Evolutionary conservation across 2,113 vertebrate genomes (phyloP), one percentile per base, ranked within the genome.

Genomic region (Calyptommatus sinebrachiatus): DNA sequence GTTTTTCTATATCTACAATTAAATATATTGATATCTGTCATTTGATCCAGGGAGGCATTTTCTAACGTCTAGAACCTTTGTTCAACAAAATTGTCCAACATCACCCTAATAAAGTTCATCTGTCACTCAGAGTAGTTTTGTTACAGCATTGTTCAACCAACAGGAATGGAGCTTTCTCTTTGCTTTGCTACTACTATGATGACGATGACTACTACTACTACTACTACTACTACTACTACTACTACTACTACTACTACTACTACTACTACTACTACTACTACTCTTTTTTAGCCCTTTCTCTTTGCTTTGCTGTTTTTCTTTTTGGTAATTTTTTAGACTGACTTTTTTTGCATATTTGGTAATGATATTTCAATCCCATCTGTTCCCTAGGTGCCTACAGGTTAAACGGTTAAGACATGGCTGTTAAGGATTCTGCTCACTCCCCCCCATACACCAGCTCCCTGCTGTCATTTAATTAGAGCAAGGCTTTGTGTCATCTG

Each of bases 341-440:
- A 88, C 60, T 61, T 41, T 78, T 70, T 62, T 89, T 85, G 81
- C 87, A 88, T 87, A 71, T 71, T 87, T 89, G 73, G 57, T 85
- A 85, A 88, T 90, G 84, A 86, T 86, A 21, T 89, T 88, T 90
- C 82, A 76, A 90, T 89, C 80, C 75, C 53, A 83, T 79, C 90
- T 77, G 77, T 88, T 83, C 83, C 57, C 79, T 84, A 90, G 87
- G 84, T 92, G 76, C 69, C 66, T 90, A 67, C 60, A 1, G 16
- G 61, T 89, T 91, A 81, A 87, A 81, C 90, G 89, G 90, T 90
- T 87, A 91, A 90, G 24, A 91, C 45, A 26, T 53, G 26, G 77
- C 82, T 83, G 75, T 28, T 77, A 67, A 83, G 26, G 79, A 88
- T 92, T 71, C 76, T 70, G 10, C n/a, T 24, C 26, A 20, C 50